These are phyloP conservation scores for Neomorphus geoffroyi DNA, from an alignment of 2,797 vertebrate species.

Conservation along the genomic window DNA sequence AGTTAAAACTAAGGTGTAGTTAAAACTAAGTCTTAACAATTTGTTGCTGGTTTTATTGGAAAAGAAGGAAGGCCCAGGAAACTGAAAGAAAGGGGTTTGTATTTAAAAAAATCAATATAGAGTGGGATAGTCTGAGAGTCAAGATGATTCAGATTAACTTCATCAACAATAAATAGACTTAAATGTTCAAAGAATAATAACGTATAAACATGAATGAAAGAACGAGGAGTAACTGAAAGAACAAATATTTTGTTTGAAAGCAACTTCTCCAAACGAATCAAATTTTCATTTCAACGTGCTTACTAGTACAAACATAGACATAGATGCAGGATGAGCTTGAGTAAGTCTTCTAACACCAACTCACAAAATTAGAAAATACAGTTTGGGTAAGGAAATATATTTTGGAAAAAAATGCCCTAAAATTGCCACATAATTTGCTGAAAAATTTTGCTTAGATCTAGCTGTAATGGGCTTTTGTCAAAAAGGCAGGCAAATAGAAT, in stretches of 20 bases:
- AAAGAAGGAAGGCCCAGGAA: background rate
- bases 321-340: background rate
- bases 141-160: background rate
- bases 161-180: background rate
- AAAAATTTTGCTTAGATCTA: background rate
- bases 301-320: background rate
- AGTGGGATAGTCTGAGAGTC: background rate
- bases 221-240: background rate
- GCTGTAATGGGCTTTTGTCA: background rate
- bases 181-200: background rate
- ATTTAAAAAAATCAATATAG: background rate
- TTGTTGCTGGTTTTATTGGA: background rate
- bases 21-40: background rate
- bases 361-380: background rate
- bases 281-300: background rate
- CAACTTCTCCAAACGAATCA: background rate
- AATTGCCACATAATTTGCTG: background rate
- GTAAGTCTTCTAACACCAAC: background rate
- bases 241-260: background rate
- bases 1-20: background rate
- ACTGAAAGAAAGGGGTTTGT: accelerated
- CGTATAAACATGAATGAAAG: background rate
- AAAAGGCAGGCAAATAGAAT: background rate
- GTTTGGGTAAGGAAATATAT: background rate
- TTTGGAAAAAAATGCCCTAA: background rate